phyloP scores from a whole-genome alignment of 1,140 invertebrate species.

The Probaryconus sp. region DNA sequence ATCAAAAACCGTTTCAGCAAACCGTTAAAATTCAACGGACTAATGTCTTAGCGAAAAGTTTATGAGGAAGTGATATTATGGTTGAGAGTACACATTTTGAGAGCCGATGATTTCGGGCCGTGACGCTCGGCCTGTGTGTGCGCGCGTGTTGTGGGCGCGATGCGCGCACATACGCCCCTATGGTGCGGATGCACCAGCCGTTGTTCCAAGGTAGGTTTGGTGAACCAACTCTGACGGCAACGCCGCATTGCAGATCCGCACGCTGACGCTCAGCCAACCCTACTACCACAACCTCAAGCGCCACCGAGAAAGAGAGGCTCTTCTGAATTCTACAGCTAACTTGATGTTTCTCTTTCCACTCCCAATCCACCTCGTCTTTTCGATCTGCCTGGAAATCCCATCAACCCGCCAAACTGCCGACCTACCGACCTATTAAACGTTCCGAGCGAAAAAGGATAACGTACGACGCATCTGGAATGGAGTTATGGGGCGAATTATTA shows the following conservation, averaged over 20 bases:
- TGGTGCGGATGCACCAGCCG: constrained; percentile 37
- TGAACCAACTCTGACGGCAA: constrained; percentile 72
- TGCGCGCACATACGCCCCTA: constrained; percentile 32
- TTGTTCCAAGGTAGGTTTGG: constrained; percentile 58
- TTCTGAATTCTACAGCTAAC: constrained; percentile 21
- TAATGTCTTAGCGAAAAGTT: too few species aligned
- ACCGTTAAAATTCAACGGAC: too few species aligned
- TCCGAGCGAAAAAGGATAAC: constrained; percentile 37
- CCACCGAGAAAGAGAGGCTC: constrained; percentile 22
- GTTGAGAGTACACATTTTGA: too few species aligned
- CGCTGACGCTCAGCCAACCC: constrained; percentile 70
- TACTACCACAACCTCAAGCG: constrained; percentile 25
- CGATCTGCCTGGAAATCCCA: constrained; percentile 46
- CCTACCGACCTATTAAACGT: constrained; percentile 64
- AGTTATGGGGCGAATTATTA: constrained; percentile 14
- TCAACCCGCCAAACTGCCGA: constrained; percentile 63
- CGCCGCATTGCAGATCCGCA: constrained; percentile 77
- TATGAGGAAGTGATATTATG: too few species aligned
- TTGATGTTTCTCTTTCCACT: constrained; percentile 10
- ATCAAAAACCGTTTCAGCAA: too few species aligned
- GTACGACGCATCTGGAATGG: constrained; percentile 7
- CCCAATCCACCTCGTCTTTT: constrained; percentile 35
- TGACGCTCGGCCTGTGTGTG: background rate
- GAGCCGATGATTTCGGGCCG: too few species aligned
- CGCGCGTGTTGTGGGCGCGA: constrained; percentile 14